A percentile compares a stretch with the other conserved stretches of the same genome.
These are phyloP conservation scores for Thalpophila matura DNA, from an alignment of 2,888 invertebrate genomes.

Conservation along the genomic window DNA sequence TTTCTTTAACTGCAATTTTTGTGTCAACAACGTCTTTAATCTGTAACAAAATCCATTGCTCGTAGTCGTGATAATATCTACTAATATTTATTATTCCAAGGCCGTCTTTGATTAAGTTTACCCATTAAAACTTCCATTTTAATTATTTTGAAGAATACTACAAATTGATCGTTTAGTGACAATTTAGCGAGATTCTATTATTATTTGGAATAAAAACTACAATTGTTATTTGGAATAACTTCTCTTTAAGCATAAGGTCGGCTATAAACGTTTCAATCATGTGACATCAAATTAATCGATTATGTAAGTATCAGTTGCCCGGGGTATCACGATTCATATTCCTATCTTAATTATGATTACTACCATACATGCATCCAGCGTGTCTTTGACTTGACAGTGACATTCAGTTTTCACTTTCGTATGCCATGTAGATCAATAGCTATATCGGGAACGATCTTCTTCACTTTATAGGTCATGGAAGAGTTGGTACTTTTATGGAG, in stretches of 20 bases:
- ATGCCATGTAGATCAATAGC: neutral
- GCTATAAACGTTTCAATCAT: slow-evolving; percentile 21
- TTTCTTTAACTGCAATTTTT: too few relatives aligned
- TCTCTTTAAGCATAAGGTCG: slow-evolving; percentile 20
- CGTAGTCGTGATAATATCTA: too few relatives aligned
- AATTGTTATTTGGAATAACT: slow-evolving; percentile 8
- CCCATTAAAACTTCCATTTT: too few relatives aligned
- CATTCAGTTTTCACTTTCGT: slow-evolving; percentile 29
- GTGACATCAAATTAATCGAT: slow-evolving; percentile 24
- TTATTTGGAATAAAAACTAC: too few relatives aligned
- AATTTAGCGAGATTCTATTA: neutral
- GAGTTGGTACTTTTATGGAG: neutral
- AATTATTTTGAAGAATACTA: too few relatives aligned
- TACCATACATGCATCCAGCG: neutral
- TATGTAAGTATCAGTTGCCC: slow-evolving; percentile 22
- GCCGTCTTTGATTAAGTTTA: too few relatives aligned
- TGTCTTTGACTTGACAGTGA: slow-evolving; percentile 39
- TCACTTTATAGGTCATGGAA: neutral
- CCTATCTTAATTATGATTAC: slow-evolving; percentile 32
- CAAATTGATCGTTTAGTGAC: too few relatives aligned
- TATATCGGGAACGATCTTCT: neutral
- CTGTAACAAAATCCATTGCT: neutral
- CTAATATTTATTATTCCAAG: too few relatives aligned
- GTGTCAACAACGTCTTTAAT: neutral
- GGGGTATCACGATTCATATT: slow-evolving; percentile 3